Evolutionary conservation across 2,113 vertebrate genomes (phyloP).

Genomic region (Myxocyprinus asiaticus): DNA sequence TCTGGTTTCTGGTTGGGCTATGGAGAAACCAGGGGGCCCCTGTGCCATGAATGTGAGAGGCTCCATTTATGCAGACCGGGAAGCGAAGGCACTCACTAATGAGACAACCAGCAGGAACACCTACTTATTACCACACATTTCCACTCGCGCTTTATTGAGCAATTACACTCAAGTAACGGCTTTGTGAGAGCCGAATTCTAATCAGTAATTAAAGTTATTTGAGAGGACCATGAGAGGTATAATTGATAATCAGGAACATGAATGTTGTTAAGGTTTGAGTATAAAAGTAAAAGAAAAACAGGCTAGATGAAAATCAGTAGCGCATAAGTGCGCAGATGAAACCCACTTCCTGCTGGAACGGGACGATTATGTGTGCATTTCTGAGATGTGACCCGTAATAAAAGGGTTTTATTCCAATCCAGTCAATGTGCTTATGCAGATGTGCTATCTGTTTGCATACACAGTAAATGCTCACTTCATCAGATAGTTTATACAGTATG

Average conservation of each 20-base stretch:
- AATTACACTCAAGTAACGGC: conserved; percentile 93
- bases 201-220: conserved; percentile 94
- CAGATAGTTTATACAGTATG: too few species aligned
- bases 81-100: conserved; percentile 69
- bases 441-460: not conserved
- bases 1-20: conserved; percentile 37
- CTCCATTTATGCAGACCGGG: conserved; percentile 71
- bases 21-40: conserved; percentile 44
- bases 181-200: conserved; percentile 91
- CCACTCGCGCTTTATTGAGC: conserved; percentile 90
- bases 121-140: conserved; percentile 90
- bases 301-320: conserved; percentile 46
- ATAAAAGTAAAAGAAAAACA: not conserved
- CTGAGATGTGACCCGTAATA: conserved; percentile 4
- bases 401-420: not conserved
- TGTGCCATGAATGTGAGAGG: conserved; percentile 71
- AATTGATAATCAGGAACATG: conserved; percentile 88
- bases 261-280: conserved; percentile 76
- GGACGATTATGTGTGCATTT: conserved; percentile 54
- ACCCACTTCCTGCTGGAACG: conserved; percentile 57
- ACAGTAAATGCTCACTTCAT: not conserved
- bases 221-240: conserved; percentile 85
- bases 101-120: conserved; percentile 87
- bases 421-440: conserved; percentile 3
- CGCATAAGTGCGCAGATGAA: conserved; percentile 54